These are phyloP conservation scores for Erebia palarica DNA, from an alignment of 2,888 invertebrate species.

Conservation along the genomic window DNA sequence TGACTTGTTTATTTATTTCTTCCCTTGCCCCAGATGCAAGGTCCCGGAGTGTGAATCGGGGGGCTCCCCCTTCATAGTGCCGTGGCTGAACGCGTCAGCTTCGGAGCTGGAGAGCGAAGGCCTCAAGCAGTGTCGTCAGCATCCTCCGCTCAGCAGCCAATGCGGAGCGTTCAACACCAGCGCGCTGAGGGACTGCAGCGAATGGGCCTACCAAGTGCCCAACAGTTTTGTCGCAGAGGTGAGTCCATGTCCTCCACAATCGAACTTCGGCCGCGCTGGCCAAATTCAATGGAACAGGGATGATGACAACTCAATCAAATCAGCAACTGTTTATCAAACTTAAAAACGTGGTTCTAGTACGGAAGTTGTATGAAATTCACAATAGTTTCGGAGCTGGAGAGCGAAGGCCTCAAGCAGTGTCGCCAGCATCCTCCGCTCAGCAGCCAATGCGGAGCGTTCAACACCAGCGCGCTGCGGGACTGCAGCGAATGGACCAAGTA, in stretches of 20 bases:
- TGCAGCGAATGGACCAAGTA: slow-evolving; percentile 65
- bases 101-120: slow-evolving; percentile 40
- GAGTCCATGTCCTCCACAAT: neutral
- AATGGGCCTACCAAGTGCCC: slow-evolving; percentile 66
- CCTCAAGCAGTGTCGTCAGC: slow-evolving; percentile 57
- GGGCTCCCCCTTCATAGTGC: slow-evolving; percentile 44
- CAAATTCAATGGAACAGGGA: no score
- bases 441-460: slow-evolving; percentile 44
- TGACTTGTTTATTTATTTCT: no score
- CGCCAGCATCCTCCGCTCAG: slow-evolving; percentile 42
- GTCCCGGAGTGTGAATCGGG: slow-evolving; percentile 56
- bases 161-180: slow-evolving; percentile 48
- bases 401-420: slow-evolving; percentile 56
- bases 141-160: slow-evolving; percentile 38
- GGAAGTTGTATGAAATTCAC: no score
- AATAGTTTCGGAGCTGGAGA: slow-evolving; percentile 40
- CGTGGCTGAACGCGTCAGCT: slow-evolving; percentile 53
- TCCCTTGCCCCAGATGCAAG: slow-evolving; percentile 54
- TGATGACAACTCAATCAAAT: no score
- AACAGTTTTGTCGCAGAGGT: slow-evolving; percentile 73
- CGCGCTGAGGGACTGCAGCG: slow-evolving; percentile 48
- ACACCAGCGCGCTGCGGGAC: slow-evolving; percentile 42
- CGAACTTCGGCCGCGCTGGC: no score
- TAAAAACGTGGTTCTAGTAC: no score
- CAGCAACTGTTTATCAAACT: no score